These are phyloP conservation scores for Bombylius discolor DNA, from an alignment of 2,888 invertebrate genomes.

Conservation along the genomic window DNA sequence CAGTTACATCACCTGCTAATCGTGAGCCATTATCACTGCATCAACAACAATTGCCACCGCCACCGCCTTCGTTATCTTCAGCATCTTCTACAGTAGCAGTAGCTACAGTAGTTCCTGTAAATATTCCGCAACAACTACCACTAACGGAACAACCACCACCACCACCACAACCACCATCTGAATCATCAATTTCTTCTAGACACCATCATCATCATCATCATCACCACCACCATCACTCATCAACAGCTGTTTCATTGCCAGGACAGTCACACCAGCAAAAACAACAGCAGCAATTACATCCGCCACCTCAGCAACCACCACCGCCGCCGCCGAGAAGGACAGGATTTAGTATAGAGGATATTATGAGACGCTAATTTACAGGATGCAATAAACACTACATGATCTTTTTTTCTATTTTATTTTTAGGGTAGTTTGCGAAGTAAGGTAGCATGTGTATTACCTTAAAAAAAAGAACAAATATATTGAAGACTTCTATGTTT, in stretches of 20 bases:
- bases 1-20: slow-evolving; percentile 13
- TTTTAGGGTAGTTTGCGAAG: too few species aligned
- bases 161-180: not conserved
- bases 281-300: slow-evolving; percentile 16
- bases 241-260: slow-evolving; percentile 36
- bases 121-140: slow-evolving; percentile 4
- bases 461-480: not conserved
- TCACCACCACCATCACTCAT: slow-evolving; percentile 23
- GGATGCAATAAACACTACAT: slow-evolving; percentile 4
- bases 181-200: not conserved
- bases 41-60: slow-evolving; percentile 11
- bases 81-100: slow-evolving; percentile 24
- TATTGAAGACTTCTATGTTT: not conserved
- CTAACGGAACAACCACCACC: not conserved
- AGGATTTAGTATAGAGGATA: slow-evolving; percentile 83
- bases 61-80: slow-evolving; percentile 12
- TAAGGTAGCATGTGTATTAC: not conserved
- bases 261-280: slow-evolving; percentile 23
- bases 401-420: too few species aligned
- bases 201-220: slow-evolving; percentile 6
- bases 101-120: slow-evolving; percentile 28
- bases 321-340: slow-evolving; percentile 58
- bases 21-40: slow-evolving; percentile 13
- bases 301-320: slow-evolving; percentile 22
- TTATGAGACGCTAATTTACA: slow-evolving; percentile 62